These are phyloP conservation scores for Pseudoatta argentina DNA, from an alignment of 1,140 invertebrate genomes.

Conservation along the genomic window DNA sequence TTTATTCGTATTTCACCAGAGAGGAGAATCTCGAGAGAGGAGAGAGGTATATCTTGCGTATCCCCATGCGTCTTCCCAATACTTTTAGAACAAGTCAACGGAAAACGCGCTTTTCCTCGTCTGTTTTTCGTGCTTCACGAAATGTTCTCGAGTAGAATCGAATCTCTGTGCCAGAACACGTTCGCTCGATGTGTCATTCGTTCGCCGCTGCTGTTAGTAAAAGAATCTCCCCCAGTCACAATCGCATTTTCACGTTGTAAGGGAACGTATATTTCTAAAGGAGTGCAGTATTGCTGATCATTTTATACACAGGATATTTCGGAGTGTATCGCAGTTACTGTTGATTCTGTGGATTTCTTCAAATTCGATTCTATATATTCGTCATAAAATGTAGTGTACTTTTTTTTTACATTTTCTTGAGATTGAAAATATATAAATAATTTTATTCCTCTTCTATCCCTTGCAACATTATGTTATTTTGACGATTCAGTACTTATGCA, in stretches of 20 bases:
- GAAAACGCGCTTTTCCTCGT: constrained; percentile 33
- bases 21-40: constrained; percentile 40
- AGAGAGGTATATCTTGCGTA: constrained; percentile 17
- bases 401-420: neutral
- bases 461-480: neutral
- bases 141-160: constrained; percentile 40
- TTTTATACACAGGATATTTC: constrained; percentile 11
- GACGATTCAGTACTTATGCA: neutral
- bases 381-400: neutral
- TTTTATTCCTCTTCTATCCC: no score
- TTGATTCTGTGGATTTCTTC: neutral
- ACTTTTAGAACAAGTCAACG: constrained; percentile 47
- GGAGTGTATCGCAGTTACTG: neutral
- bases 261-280: constrained; percentile 24
- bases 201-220: constrained; percentile 19
- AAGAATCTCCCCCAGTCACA: neutral
- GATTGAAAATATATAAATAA: neutral
- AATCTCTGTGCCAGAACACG: constrained; percentile 38
- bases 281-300: constrained; percentile 17
- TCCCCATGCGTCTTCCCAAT: constrained; percentile 25
- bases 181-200: constrained; percentile 3
- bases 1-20: constrained; percentile 60
- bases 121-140: constrained; percentile 22
- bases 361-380: neutral
- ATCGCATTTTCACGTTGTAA: constrained; percentile 28